phyloP scores from a whole-genome alignment of 2,888 invertebrate species.

The Nemurella pictetii region DNA sequence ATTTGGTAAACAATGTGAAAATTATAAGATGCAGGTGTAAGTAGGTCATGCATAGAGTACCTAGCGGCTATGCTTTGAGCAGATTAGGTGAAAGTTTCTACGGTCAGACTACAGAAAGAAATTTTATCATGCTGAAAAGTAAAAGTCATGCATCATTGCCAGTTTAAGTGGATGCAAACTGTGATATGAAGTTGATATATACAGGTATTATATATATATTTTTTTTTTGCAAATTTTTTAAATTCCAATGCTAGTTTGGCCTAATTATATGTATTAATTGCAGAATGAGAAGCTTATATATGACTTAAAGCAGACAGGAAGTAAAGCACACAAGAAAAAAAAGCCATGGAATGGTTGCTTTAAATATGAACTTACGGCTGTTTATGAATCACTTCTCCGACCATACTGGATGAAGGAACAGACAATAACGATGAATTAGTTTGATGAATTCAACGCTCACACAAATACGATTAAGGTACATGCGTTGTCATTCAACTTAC shows the following conservation, averaged over 20 bases:
- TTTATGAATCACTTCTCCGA: slow-evolving; percentile 71
- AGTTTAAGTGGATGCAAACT: too few relatives aligned
- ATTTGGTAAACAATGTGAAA: too few relatives aligned
- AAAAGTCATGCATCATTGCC: not conserved
- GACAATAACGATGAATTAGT: slow-evolving; percentile 43
- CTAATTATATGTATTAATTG: not conserved
- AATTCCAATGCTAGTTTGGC: not conserved
- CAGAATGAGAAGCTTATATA: not conserved
- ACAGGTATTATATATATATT: too few relatives aligned
- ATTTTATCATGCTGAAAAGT: not conserved
- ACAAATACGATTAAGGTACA: too few relatives aligned
- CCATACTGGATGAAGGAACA: slow-evolving; percentile 60
- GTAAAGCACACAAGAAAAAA: not conserved
- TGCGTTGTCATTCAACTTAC: slow-evolving; percentile 60
- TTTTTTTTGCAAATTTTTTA: not conserved
- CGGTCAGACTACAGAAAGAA: not conserved
- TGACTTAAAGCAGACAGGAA: not conserved
- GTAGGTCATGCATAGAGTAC: not conserved
- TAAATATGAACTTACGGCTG: slow-evolving; percentile 64
- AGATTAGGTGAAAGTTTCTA: not conserved
- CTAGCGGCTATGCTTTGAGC: not conserved
- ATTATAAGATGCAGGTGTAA: not conserved
- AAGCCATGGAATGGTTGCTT: too few relatives aligned
- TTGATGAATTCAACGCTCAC: not conserved
- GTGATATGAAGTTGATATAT: too few relatives aligned